Evolutionary conservation across 35 echinoderm and acorn worm species (phyloP).

Genomic region (Amphiura filiformis): DNA sequence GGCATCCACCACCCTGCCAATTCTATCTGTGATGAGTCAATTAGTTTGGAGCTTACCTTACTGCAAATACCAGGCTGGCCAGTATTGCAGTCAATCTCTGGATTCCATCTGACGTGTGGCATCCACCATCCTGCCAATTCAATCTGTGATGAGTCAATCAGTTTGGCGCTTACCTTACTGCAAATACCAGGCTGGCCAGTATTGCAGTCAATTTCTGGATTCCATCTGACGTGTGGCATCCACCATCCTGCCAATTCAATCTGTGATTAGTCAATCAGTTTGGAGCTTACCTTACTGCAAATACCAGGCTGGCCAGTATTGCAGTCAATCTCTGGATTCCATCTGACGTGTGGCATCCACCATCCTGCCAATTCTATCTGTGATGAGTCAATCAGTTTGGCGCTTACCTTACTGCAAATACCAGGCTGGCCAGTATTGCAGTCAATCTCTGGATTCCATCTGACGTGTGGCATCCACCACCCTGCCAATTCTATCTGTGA

Average conservation of each 20-base stretch:
- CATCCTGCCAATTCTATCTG: slow-evolving; percentile 41
- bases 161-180: slow-evolving; percentile 15
- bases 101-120: slow-evolving; percentile 56
- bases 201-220: slow-evolving; percentile 56
- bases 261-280: slow-evolving; percentile 36
- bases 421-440: slow-evolving; percentile 27
- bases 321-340: slow-evolving; percentile 64
- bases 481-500: slow-evolving; percentile 33
- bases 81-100: slow-evolving; percentile 54
- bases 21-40: slow-evolving; percentile 33
- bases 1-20: slow-evolving; percentile 67
- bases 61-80: slow-evolving; percentile 19
- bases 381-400: slow-evolving; percentile 39
- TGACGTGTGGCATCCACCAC: slow-evolving; percentile 69
- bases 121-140: slow-evolving; percentile 58
- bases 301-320: slow-evolving; percentile 14
- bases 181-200: slow-evolving; percentile 16
- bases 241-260: slow-evolving; percentile 55
- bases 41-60: slow-evolving; percentile 27
- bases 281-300: slow-evolving; percentile 19
- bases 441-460: slow-evolving; percentile 62
- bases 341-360: slow-evolving; percentile 68
- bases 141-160: slow-evolving; percentile 46
- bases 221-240: slow-evolving; percentile 64
- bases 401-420: slow-evolving; percentile 36